Conservation (phyloP, 1,140 invertebrate genomes). For the Wiebesia pumilae region DNA sequence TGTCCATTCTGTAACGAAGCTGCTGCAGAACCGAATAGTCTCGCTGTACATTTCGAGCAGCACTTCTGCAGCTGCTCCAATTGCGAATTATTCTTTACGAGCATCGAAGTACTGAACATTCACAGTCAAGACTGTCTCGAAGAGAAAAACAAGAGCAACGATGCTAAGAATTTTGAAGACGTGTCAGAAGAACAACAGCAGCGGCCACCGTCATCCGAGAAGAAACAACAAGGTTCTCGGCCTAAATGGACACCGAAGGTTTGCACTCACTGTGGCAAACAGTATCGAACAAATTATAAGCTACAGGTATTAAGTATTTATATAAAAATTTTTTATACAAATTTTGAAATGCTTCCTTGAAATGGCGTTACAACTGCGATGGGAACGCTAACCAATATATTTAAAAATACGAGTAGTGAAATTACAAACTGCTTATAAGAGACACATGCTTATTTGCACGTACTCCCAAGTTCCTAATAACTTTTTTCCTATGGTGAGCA, state of each 20-base stretch:
- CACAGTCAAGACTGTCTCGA: slow-evolving; percentile 69
- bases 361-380: no score
- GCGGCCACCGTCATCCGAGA: slow-evolving; percentile 55
- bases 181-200: slow-evolving; percentile 52
- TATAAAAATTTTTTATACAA: no score
- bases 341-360: no score
- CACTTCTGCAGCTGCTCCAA: slow-evolving; percentile 73
- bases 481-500: no score
- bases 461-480: no score
- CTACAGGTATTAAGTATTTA: slow-evolving; percentile 69
- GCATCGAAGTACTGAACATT: slow-evolving; percentile 69
- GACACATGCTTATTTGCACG: no score
- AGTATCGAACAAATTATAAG: slow-evolving; percentile 79
- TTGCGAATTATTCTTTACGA: slow-evolving; percentile 73
- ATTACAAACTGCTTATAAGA: no score
- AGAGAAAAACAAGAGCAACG: slow-evolving; percentile 54
- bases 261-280: slow-evolving; percentile 77
- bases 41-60: slow-evolving; percentile 74
- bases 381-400: no score
- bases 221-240: slow-evolving; percentile 60
- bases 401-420: no score
- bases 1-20: slow-evolving; percentile 77
- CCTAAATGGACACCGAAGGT: slow-evolving; percentile 75
- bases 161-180: slow-evolving; percentile 35
- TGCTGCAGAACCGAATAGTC: slow-evolving; percentile 69